Evolutionary conservation across 64 coral and sea anemone genomes (phyloP).

Genomic region (Montipora capricornis): DNA sequence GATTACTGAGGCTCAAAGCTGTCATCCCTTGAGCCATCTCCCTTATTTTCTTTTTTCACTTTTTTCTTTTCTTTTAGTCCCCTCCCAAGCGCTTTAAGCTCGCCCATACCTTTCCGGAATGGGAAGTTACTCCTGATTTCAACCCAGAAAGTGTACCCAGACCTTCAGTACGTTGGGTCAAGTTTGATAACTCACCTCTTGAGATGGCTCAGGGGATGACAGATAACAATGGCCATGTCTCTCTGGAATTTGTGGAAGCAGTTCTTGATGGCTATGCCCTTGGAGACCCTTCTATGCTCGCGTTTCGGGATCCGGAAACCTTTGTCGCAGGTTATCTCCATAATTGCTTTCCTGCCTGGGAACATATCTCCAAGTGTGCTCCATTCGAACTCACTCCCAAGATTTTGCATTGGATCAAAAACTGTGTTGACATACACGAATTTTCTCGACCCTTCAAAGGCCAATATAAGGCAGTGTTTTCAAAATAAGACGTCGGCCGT

Average conservation of each 20-base stretch:
- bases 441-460: no score
- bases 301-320: not conserved
- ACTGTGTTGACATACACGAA: no score
- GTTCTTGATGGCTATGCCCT: not conserved
- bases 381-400: no score
- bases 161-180: not conserved
- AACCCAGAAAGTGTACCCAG: not conserved
- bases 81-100: not conserved
- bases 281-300: not conserved
- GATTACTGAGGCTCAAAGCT: no score
- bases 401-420: no score
- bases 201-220: not conserved
- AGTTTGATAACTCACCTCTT: not conserved
- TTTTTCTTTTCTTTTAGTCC: no score
- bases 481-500: no score
- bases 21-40: no score
- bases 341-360: no score
- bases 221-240: not conserved
- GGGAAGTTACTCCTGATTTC: not conserved
- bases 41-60: no score
- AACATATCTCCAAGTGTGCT: no score
- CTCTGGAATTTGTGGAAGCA: not conserved
- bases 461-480: no score
- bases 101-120: not conserved
- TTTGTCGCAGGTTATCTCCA: conserved; percentile 50